A percentile compares a stretch with the other conserved stretches of the same genome.
These are phyloP conservation scores for Menidia menidia DNA, from an alignment of 2,797 vertebrate genomes.

Conservation along the genomic window DNA sequence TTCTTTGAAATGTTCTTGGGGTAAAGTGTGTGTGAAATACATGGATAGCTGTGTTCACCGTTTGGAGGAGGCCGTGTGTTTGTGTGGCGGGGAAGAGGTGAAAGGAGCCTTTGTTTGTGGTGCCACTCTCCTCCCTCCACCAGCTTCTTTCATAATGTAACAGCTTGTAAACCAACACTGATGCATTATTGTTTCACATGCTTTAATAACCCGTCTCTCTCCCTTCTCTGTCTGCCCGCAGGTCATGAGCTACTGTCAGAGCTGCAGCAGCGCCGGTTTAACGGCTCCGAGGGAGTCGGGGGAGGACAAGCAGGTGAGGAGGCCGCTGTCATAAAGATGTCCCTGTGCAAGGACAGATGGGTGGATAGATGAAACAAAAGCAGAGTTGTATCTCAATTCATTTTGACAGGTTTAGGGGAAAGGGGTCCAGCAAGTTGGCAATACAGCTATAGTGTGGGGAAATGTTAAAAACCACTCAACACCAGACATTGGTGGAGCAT, in stretches of 20 bases:
- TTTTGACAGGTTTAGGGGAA: slow-evolving; percentile 6
- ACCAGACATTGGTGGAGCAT: background rate
- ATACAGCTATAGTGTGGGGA: background rate
- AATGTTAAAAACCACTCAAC: background rate
- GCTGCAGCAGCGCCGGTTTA: slow-evolving; percentile 95
- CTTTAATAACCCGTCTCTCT: slow-evolving; percentile 18
- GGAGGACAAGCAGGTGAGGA: slow-evolving; percentile 76
- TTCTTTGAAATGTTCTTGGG: no score
- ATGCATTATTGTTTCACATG: slow-evolving; percentile 38
- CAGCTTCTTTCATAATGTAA: slow-evolving; percentile 43
- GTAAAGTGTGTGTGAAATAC: no score
- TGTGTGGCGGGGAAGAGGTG: slow-evolving; percentile 43
- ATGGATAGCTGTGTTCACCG: slow-evolving; percentile 25
- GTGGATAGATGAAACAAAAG: background rate
- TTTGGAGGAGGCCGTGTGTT: slow-evolving; percentile 32
- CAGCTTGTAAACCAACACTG: slow-evolving; percentile 50
- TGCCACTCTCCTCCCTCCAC: slow-evolving; percentile 57
- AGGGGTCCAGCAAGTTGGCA: background rate
- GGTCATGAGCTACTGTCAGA: slow-evolving; percentile 96
- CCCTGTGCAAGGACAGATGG: background rate
- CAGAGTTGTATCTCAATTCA: background rate
- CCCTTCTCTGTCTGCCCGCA: slow-evolving; percentile 50
- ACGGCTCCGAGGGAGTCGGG: slow-evolving; percentile 89
- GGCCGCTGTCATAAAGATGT: slow-evolving; percentile 28
- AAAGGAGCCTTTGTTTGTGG: slow-evolving; percentile 63